These are phyloP conservation scores for Microtus pennsylvanicus DNA, from an alignment of 2,113 vertebrate species.

Conservation along the genomic window DNA sequence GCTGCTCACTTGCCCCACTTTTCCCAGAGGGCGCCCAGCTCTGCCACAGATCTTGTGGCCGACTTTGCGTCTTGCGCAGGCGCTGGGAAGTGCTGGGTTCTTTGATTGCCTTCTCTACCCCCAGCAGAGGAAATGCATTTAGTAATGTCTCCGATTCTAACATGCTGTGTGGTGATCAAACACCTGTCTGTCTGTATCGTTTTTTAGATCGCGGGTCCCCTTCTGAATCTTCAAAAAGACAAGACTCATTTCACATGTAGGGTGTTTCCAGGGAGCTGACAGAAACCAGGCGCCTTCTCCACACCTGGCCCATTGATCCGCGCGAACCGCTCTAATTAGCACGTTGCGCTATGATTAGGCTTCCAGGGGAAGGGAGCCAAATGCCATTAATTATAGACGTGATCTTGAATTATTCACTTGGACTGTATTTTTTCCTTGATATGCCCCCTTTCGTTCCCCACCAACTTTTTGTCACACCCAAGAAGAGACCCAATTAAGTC, in stretches of 20 bases:
- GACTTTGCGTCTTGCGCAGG: neutral
- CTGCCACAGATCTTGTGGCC: neutral
- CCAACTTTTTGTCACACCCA: slow-evolving; percentile 84
- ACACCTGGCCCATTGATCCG: slow-evolving; percentile 84
- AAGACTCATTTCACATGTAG: neutral
- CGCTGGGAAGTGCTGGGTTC: neutral
- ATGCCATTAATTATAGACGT: slow-evolving; percentile 88
- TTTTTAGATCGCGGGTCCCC: neutral
- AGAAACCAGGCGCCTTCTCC: slow-evolving; percentile 62
- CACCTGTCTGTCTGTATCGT: neutral
- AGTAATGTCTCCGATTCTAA: neutral
- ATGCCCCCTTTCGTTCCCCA: slow-evolving; percentile 84
- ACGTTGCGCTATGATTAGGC: slow-evolving; percentile 86
- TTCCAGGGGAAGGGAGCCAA: slow-evolving; percentile 85
- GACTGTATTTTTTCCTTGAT: slow-evolving; percentile 82
- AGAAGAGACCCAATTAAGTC: slow-evolving; percentile 84
- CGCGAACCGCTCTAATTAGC: slow-evolving; percentile 88
- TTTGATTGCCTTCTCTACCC: neutral
- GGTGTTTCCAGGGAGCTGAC: neutral
- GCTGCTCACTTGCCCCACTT: rapidly evolving
- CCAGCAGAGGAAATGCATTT: neutral
- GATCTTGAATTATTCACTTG: slow-evolving; percentile 89
- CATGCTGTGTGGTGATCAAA: neutral
- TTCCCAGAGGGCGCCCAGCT: neutral
- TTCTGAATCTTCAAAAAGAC: slow-evolving; percentile 3